phyloP scores from a whole-genome alignment of 2,888 invertebrate genomes.

The Eupithecia subumbrata region DNA sequence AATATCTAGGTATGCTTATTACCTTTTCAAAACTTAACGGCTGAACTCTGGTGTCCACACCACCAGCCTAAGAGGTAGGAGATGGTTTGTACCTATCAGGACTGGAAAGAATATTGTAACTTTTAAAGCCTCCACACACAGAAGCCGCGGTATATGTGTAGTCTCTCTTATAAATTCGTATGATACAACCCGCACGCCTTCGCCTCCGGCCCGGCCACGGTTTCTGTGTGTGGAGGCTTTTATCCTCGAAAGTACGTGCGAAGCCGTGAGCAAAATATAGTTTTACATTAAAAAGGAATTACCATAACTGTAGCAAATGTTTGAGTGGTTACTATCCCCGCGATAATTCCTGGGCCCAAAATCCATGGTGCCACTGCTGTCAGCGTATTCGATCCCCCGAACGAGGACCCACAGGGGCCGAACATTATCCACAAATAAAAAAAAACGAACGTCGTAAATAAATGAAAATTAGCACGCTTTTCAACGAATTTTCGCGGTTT shows the following conservation, averaged over 20 bases:
- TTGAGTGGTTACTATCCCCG: conserved; percentile 51
- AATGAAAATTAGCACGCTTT: not conserved
- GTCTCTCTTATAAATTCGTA: too few species aligned
- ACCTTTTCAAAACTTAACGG: not conserved
- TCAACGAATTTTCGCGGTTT: not conserved
- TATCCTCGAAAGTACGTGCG: not conserved
- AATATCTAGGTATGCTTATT: not conserved
- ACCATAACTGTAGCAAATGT: conserved; percentile 48
- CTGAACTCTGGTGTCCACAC: not conserved
- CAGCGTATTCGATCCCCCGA: conserved; percentile 51
- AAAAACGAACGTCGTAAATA: not conserved
- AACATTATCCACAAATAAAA: conserved; percentile 24
- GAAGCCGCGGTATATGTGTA: too few species aligned
- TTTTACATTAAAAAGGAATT: not conserved
- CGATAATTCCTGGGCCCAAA: conserved; percentile 55
- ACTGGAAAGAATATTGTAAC: not conserved
- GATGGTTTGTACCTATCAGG: not conserved
- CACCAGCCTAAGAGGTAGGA: too few species aligned
- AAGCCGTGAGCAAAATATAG: not conserved
- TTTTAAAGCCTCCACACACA: too few species aligned
- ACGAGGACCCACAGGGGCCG: conserved; percentile 47
- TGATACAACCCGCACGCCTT: too few species aligned
- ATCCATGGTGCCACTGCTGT: conserved; percentile 53
- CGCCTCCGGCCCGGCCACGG: too few species aligned
- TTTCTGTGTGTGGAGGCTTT: too few species aligned